Base-by-base conservation (phyloP, 2,888 invertebrate genomes). In the Drosophila hamatofila region DNA sequence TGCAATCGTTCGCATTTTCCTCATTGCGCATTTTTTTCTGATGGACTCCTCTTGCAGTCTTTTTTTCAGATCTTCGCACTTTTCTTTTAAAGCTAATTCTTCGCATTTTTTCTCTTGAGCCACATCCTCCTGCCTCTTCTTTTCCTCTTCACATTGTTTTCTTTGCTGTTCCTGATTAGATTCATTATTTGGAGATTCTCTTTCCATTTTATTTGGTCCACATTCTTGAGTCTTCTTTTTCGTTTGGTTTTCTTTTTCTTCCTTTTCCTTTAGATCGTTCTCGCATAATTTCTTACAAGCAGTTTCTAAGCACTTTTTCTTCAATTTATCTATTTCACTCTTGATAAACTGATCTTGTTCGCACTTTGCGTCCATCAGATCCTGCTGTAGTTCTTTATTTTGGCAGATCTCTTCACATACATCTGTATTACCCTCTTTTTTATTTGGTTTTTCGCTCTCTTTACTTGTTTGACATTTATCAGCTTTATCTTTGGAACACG, bases 321-420 rank as follows among this genome's bases (percentile, higher is more conserved):
- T 62, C 0, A 66, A 1, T 25, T 44, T 23, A 2, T 49, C n/a
- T 0, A 69, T 21, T 57, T 64, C 70, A 1, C 21, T 0, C 16
- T 44, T 37, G 7, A 60, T 35, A 25, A 54, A 54, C 2, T 3
- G 27, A 1, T 72, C 48, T 7, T 58, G 58, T 18, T 61, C 44
- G n/a, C 23, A 8, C 0, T 56, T 25, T n/a, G 21, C 35, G 0
- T 27, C 37, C 2, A 16, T 18, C 6, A 42, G 18, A 0, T 33
- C 49, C 0, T 49, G 4, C 27, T 35, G n/a, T 11, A 73, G 1
- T 1, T 23, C 16, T 14, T 39, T 58, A 14, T 1, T 11, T 3
- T 46, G 23, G 2, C 3, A 11, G 4, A 27, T 21, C 14, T 41
- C 21, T 16, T 39, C 44, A 21, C 9, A 9, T 2, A 11, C 8